Evolutionary conservation across 2,797 vertebrate species (phyloP), one percentile per base, ranked within the genome.

Genomic region (Kryptolebias ocellatus): DNA sequence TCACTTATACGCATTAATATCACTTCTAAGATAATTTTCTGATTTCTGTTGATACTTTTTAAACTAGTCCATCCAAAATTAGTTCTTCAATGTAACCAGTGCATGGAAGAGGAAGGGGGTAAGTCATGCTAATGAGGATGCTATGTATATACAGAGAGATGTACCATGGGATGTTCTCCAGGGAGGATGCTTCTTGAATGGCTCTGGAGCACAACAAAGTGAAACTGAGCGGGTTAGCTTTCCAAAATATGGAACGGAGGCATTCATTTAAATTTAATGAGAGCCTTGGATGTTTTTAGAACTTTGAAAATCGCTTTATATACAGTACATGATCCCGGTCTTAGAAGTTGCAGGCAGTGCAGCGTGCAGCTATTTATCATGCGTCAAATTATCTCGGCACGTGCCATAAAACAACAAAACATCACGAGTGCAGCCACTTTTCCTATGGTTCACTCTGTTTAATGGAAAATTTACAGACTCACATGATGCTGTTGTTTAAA

Each of bases 181-280:
- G 74, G 82, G 85, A 88, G 51, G 84, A 79, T 4, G 52, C 67
- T 81, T 85, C 76, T 76, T 85, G 80, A 88, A 88, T 81, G 86
- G 71, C 74, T 85, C 67, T 47, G 53, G 73, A 75, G 79, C 60
- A 79, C 37, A 73, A 83, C 69, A 86, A 79, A 84, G 72, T 66
- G 59, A 74, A 70, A 59, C 27, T 34, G 12, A 46, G 39, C 46
- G 68, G 64, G 60, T 70, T 64, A 52, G 57, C 49, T 15, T 60
- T 28, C 61, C 76, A 75, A 83, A 85, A 89, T 85, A 83, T 60
- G 60, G 72, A 85, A 82, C 69, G 63, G 60, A 71, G 53, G 76
- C 80, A 63, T 75, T 81, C 68, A 83, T 89, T 85, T 81, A 82
- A 88, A 83, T 88, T 86, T 84, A 61, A 91, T 91, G 83, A 90